Evolutionary conservation across 2,797 vertebrate genomes (phyloP).

Genomic region (Parauchenoglanis ngamensis): DNA sequence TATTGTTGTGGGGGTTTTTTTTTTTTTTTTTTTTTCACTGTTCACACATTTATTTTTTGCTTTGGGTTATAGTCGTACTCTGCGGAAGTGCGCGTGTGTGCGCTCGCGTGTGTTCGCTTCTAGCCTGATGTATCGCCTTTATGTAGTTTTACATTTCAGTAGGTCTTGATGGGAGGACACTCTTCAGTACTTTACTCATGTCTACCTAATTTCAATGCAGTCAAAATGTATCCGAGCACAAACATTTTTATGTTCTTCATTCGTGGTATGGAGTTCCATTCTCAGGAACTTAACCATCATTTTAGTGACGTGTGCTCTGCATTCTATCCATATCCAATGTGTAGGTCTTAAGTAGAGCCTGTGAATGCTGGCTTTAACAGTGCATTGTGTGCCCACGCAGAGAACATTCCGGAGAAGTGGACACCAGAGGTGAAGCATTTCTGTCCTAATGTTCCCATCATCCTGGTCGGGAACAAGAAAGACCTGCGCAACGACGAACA

Average conservation of each 20-base stretch:
- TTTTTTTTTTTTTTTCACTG: neutral
- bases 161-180: neutral
- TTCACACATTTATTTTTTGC: neutral
- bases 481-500: conserved; percentile 86
- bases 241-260: neutral
- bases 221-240: neutral
- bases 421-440: conserved; percentile 90
- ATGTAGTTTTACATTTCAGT: neutral
- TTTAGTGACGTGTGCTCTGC: neutral
- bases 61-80: neutral
- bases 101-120: neutral
- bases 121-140: neutral
- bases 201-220: neutral
- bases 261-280: neutral
- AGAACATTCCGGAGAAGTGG: conserved; percentile 91
- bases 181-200: neutral
- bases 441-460: conserved; percentile 86
- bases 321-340: neutral
- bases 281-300: neutral
- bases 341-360: conserved; percentile 22
- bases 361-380: conserved; percentile 10
- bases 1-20: too few relatives aligned
- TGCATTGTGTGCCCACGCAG: conserved; percentile 61
- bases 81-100: neutral
- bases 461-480: conserved; percentile 77